These are phyloP conservation scores for Anagyrus pseudococci DNA, from an alignment of 2,888 invertebrate genomes.

Conservation along the genomic window DNA sequence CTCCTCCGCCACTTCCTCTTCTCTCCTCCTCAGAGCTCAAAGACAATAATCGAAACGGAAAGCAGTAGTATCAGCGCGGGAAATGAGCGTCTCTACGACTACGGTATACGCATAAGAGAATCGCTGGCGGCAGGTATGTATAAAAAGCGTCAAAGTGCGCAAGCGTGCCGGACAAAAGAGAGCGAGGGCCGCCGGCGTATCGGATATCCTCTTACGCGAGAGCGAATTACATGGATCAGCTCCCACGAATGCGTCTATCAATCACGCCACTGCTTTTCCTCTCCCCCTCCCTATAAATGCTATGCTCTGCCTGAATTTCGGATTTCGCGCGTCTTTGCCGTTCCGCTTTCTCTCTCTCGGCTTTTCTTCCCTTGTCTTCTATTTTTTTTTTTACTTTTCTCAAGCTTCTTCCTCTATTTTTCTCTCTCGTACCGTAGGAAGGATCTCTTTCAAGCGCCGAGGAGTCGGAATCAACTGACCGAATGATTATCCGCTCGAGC, in stretches of 20 bases:
- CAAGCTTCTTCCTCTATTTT: too few species aligned
- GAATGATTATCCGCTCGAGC: too few species aligned
- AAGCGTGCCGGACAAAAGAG: neutral
- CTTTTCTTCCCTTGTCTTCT: constrained; percentile 1
- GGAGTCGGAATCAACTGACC: constrained; percentile 36
- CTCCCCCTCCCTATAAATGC: too few species aligned
- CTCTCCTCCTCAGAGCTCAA: too few species aligned
- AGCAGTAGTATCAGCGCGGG: neutral
- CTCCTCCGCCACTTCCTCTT: too few species aligned
- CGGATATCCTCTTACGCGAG: constrained; percentile 19
- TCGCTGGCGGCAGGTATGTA: too few species aligned
- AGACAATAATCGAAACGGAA: too few species aligned
- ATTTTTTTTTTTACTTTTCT: neutral
- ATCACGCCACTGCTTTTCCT: constrained; percentile 48
- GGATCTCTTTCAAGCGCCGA: constrained; percentile 9
- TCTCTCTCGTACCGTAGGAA: neutral
- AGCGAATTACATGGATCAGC: constrained; percentile 59
- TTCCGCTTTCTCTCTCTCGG: constrained; percentile 3
- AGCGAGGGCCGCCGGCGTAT: constrained; percentile 5
- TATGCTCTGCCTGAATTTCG: constrained; percentile 23
- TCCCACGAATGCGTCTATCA: constrained; percentile 56
- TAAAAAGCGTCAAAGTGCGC: constrained; percentile 3
- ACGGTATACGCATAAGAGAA: neutral
- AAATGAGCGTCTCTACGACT: neutral
- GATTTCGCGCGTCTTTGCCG: constrained; percentile 32